Evolutionary conservation across 2,888 invertebrate genomes (phyloP).

Genomic region (Timandra comae): DNA sequence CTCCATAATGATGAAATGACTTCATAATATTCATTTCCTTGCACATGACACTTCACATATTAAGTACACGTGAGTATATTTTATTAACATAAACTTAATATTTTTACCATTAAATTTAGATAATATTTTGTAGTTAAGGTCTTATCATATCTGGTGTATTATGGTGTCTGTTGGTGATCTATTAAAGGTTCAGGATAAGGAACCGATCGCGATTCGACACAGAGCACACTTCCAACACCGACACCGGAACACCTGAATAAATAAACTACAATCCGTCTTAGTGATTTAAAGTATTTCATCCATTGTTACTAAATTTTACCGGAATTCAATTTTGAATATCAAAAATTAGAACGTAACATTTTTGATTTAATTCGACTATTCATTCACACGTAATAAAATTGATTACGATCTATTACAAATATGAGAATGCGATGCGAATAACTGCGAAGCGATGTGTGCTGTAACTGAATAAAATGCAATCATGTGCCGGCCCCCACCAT

Average conservation of each 20-base stretch:
- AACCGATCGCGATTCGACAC: constrained; percentile 36
- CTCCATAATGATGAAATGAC: constrained; percentile 27
- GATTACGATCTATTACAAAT: no score
- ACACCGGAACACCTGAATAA: constrained; percentile 44
- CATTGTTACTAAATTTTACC: no score
- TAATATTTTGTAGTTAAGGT: no score
- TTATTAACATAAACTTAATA: no score
- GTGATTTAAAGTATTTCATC: constrained; percentile 14
- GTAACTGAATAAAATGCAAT: constrained; percentile 51
- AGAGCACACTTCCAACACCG: constrained; percentile 20
- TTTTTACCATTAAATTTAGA: no score
- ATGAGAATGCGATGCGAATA: constrained; percentile 7
- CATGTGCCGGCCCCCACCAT: constrained; percentile 56
- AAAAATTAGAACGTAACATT: no score
- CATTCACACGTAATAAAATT: constrained; percentile 4
- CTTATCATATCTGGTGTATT: no score
- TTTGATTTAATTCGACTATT: background rate
- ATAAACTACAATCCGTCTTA: constrained; percentile 29
- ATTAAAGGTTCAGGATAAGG: constrained; percentile 20
- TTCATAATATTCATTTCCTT: constrained; percentile 32
- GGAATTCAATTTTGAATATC: no score
- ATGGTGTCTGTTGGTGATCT: no score
- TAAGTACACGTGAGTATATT: no score
- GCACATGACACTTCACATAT: constrained; percentile 22
- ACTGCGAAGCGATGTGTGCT: constrained; percentile 30